Conservation (phyloP, 2,113 vertebrate genomes). For the Megaceryle torquata region DNA sequence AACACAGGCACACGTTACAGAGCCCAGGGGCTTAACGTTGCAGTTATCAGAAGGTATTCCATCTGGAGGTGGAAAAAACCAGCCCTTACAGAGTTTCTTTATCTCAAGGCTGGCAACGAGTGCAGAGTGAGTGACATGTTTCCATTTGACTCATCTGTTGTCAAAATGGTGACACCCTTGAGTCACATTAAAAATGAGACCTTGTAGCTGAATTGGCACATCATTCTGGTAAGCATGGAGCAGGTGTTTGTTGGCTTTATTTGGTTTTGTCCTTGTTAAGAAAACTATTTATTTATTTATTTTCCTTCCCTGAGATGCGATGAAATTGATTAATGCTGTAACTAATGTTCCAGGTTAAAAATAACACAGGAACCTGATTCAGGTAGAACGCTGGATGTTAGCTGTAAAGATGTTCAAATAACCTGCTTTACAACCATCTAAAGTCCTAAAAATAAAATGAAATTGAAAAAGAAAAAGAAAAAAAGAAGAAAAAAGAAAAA, state of each 20-base stretch:
- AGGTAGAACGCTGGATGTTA: background rate
- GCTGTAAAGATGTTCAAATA: background rate
- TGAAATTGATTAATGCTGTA: background rate
- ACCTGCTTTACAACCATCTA: background rate
- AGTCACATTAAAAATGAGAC: background rate
- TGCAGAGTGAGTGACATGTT: background rate
- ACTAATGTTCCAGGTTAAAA: background rate
- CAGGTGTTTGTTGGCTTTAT: background rate
- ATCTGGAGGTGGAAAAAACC: background rate
- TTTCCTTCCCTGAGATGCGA: background rate
- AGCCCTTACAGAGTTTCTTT: background rate
- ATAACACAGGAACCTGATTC: background rate
- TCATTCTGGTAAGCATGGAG: background rate
- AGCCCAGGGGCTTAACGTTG: background rate
- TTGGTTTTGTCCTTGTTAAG: background rate
- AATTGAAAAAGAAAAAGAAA: background rate
- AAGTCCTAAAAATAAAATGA: conserved; percentile 3
- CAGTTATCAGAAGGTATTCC: background rate
- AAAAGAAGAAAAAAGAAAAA: background rate
- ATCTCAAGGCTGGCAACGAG: background rate
- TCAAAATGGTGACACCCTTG: conserved; percentile 41
- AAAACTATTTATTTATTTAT: background rate
- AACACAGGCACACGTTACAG: background rate
- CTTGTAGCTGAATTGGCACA: background rate
- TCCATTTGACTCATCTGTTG: conserved; percentile 49